A percentile compares a stretch with the other conserved stretches of the same genome.
phyloP scores from a whole-genome alignment of 2,797 vertebrate genomes.

The Poeciliopsis gracilis region DNA sequence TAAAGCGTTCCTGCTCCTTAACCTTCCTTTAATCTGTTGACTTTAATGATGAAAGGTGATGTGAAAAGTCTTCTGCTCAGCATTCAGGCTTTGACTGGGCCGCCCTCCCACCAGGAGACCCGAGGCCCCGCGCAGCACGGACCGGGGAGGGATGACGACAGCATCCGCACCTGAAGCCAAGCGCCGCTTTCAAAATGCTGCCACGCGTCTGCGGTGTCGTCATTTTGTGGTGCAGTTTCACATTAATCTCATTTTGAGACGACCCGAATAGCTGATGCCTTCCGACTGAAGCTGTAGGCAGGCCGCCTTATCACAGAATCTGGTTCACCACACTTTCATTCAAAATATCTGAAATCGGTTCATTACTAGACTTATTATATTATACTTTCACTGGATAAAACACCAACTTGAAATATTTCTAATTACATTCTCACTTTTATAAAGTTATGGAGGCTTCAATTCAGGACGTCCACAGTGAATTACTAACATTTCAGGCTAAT shows the following conservation, averaged over 20 bases:
- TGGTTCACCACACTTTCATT: neutral
- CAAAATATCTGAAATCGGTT: neutral
- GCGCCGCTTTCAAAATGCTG: conserved; percentile 27
- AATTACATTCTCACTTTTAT: too few relatives aligned
- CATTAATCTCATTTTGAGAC: conserved; percentile 5
- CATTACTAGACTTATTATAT: neutral
- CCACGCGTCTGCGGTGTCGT: neutral
- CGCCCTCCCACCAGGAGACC: conserved; percentile 4
- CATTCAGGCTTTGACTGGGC: conserved; percentile 14
- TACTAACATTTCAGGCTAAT: neutral
- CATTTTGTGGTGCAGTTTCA: neutral
- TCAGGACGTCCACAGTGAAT: neutral
- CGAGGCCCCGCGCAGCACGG: conserved; percentile 4
- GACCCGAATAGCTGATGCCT: neutral
- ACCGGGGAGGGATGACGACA: conserved; percentile 10
- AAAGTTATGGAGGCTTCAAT: too few relatives aligned
- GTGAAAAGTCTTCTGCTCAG: conserved; percentile 5
- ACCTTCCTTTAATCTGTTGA: conserved; percentile 5
- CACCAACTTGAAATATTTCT: too few relatives aligned
- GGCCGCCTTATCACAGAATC: neutral
- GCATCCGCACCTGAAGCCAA: conserved; percentile 8
- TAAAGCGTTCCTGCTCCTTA: neutral
- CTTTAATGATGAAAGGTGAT: conserved; percentile 3
- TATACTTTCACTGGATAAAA: neutral
- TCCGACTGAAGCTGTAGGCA: neutral